Base-by-base conservation (phyloP, 2,797 vertebrate species). In the Euphonia xanthogaster region DNA sequence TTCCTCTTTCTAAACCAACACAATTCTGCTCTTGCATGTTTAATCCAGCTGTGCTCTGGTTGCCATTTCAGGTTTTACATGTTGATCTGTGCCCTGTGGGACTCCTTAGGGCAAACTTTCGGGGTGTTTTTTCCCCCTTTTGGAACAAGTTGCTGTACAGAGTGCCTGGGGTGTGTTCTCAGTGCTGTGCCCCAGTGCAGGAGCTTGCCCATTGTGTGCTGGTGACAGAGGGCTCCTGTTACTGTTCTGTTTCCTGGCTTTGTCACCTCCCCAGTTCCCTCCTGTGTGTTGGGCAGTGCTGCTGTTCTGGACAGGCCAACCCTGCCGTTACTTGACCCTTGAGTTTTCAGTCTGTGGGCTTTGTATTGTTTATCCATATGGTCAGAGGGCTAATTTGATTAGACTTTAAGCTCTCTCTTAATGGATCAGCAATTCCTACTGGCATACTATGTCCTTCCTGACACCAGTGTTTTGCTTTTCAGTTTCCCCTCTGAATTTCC, bases 231-330 rank as follows among this genome's bases (percentile, higher is more conserved):
- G 48, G 31, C 66, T 93, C 58, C 68, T 0, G 0, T 72, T 44
- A 21, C 54, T 12, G 22, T 11, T 63, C 33, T 10, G 37, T 67
- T 95, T 95, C 88, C 86, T 89, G 94, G 55, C 66, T 92, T 92
- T 93, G 77, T 93, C 30, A 60, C 55, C 50, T 63, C 45, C 42
- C 8, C 1, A 3, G 60, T 51, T 73, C 22, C 44, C 28, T 33
- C 7, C 23, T 0, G 0, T 9, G 50, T 17, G 8, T 22, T 9
- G 7, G 65, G 48, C 65, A 83, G 62, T 1, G 4, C 25, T 70
- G 77, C 65, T 74, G 48, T 61, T 86, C 57, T 77, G 86, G 53
- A 44, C 35, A 39, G 39, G 50, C 81, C n/a, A 17, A 2, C 66
- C 15, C 45, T 44, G 60, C 55, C 21, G 2, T 74, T 82, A 28